Base-by-base conservation (phyloP, 1,140 invertebrate species). In the Lepidurus couesii region DNA sequence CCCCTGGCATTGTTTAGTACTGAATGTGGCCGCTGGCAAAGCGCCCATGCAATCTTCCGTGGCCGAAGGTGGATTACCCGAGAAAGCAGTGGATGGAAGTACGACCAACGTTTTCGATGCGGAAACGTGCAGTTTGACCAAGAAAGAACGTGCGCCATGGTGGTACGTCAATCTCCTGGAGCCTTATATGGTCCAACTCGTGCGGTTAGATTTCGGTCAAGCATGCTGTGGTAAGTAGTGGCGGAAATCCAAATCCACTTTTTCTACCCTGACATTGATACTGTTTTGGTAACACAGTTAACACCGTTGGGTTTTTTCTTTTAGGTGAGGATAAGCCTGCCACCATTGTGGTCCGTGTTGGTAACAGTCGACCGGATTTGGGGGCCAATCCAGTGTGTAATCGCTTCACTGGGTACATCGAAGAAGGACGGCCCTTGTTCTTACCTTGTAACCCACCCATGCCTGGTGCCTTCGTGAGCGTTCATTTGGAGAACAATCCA, bases 81-180 rank as follows among this genome's bases (percentile, higher is more conserved):
- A 97, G 84, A 91, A 93, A 82, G 95, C 94, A 7, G 92, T 97
- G 34, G 95, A 97, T 83, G 95, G 95, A 8, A 95, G 93, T 82
- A 96, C 94, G 1, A 91, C 92, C 9, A 90, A 92, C 73, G 90
- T 91, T 83, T 96, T 92, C 86, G 94, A 87, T 80, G 83, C 90
- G 0, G 92, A 93, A 76, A 97, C 95, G 1, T 97, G 95, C 84
- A 95, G 94, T 0, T 86, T 95, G 44, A 97, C 95, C 0, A 92
- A 91, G 84, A 85, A 89, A 0, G 95, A 97, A 84, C 85, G 89
- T 6, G 88, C 90, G 13, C 95, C 95, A 8, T 97, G 95, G 95
- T 97, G 95, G 95, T 97, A 97, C 85, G 95, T 97, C 81, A 97
- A 97, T 85, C 88, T 97, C 0, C 87, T 97, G 42, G 95, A 97